phyloP scores from a whole-genome alignment of 2,797 vertebrate genomes.

The Menidia menidia region DNA sequence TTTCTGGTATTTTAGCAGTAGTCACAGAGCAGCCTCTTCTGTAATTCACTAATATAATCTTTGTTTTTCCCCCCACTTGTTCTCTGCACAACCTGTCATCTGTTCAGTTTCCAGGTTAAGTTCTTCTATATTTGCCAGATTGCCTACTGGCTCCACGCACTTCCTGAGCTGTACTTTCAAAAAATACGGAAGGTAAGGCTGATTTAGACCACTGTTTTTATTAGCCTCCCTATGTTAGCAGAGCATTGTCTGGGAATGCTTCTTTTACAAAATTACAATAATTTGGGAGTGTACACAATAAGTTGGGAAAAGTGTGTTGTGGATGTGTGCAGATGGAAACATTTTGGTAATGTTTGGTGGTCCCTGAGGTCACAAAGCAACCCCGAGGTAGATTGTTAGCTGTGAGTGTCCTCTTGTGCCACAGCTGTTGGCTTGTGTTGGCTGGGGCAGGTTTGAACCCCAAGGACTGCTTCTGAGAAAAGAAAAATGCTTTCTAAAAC shows the following conservation, averaged over 20 bases:
- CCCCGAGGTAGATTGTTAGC: no score
- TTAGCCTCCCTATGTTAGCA: neutral
- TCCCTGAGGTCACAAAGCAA: no score
- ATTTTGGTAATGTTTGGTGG: no score
- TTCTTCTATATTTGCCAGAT: conserved; percentile 93
- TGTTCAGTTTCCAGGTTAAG: conserved; percentile 89
- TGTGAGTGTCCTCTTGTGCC: no score
- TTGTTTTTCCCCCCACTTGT: conserved; percentile 4
- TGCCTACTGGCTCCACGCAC: conserved; percentile 88
- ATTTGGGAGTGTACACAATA: no score
- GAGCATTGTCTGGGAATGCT: neutral
- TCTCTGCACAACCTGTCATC: conserved; percentile 34
- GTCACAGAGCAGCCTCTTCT: neutral
- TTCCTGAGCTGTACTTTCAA: conserved; percentile 89
- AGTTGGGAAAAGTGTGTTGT: no score
- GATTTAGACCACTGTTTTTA: neutral
- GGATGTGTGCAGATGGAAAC: no score
- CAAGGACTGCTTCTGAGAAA: no score
- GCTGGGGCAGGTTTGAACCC: no score
- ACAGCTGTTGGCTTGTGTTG: no score
- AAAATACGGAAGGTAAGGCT: conserved; percentile 86
- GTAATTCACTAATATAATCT: neutral
- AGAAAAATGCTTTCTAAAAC: no score
- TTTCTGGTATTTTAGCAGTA: conserved; percentile 1
- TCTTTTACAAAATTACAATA: neutral